A percentile compares a stretch with the other conserved stretches of the same genome.
These are phyloP conservation scores for Uromys caudimaculatus DNA, from an alignment of 2,797 vertebrate genomes.

Conservation along the genomic window DNA sequence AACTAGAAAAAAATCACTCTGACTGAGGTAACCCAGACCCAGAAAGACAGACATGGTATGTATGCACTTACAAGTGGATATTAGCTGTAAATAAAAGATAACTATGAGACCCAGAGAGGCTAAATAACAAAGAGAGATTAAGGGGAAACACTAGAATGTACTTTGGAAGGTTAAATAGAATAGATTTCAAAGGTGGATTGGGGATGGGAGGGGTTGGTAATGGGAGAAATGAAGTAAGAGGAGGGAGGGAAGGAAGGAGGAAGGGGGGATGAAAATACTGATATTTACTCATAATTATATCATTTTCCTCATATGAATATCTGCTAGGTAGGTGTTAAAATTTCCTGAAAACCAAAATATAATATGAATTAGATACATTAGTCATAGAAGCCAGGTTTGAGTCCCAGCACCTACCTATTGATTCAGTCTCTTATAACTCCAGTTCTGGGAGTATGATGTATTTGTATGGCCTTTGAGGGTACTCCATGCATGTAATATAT, in stretches of 20 bases:
- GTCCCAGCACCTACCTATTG: neutral
- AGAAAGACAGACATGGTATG: neutral
- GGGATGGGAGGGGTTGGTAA: neutral
- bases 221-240: neutral
- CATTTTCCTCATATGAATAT: neutral
- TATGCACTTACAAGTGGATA: too few relatives aligned
- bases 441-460: neutral
- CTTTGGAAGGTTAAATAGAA: neutral
- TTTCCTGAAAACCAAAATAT: neutral
- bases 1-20: neutral
- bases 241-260: too few relatives aligned
- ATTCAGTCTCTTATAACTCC: neutral
- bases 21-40: neutral
- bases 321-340: neutral
- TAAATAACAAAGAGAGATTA: too few relatives aligned
- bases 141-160: neutral
- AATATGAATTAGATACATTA: neutral
- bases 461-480: neutral
- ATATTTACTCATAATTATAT: neutral
- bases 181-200: neutral
- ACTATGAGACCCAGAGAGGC: too few relatives aligned
- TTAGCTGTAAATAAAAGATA: too few relatives aligned
- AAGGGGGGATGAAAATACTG: neutral
- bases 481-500: neutral
- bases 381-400: neutral